Conservation (phyloP, 37 sponge, comb jelly and placozoan genomes). For the Agelas oroides region DNA sequence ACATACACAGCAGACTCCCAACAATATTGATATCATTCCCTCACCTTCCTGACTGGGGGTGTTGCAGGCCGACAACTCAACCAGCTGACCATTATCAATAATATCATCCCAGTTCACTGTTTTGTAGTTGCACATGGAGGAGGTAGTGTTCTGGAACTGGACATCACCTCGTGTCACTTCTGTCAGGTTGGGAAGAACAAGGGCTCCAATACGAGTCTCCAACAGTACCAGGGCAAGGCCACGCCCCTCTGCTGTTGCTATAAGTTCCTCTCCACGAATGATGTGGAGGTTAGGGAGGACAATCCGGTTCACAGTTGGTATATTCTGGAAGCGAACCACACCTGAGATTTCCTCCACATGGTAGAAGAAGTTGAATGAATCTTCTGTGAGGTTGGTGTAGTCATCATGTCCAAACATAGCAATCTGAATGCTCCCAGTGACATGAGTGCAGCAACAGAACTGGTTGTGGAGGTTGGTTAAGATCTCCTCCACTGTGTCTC, state of each 20-base stretch:
- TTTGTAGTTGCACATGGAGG: no score
- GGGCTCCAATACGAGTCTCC: slow-evolving; percentile 1
- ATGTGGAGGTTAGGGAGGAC: slow-evolving; percentile 62
- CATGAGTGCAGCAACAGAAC: slow-evolving; percentile 68
- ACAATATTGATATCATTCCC: no score
- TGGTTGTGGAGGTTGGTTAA: slow-evolving; percentile 23
- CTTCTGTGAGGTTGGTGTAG: neutral
- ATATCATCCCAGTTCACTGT: slow-evolving; percentile 76
- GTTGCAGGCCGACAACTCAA: neutral
- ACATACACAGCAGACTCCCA: no score
- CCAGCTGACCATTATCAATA: neutral
- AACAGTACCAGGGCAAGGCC: no score
- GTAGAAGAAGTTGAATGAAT: no score
- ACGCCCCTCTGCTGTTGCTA: neutral
- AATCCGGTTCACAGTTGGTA: no score
- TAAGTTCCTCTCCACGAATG: slow-evolving; percentile 42
- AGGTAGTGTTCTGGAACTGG: slow-evolving; percentile 2
- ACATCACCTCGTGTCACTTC: slow-evolving; percentile 58
- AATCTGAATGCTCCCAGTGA: slow-evolving; percentile 56
- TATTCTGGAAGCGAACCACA: no score
- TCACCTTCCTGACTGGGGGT: no score
- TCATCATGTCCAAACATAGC: neutral
- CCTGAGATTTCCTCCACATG: no score
- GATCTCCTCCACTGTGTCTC: no score
- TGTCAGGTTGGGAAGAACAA: slow-evolving; percentile 61